A percentile compares a stretch with the other conserved stretches of the same genome.
Conservation (phyloP, 1,140 invertebrate species). For the Hestina assimilis region DNA sequence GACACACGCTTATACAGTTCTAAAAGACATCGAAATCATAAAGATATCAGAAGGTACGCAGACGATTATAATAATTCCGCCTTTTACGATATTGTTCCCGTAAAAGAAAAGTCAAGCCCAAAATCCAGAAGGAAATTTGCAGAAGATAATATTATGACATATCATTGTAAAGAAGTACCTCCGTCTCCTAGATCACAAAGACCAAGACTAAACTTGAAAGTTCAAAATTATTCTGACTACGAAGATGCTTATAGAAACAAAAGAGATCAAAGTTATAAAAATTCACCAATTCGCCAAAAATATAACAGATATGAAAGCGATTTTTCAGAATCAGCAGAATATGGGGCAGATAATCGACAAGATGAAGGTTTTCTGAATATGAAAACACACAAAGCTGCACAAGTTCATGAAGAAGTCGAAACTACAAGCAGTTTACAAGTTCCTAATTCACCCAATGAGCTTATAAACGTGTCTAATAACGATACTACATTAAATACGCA, state of each 20-base stretch:
- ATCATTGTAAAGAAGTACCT: constrained; percentile 59
- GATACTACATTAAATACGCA: constrained; percentile 48
- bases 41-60: constrained; percentile 24
- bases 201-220: constrained; percentile 58
- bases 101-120: constrained; percentile 66
- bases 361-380: neutral
- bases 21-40: constrained; percentile 34
- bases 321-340: constrained; percentile 8
- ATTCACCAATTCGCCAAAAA: neutral
- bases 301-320: constrained; percentile 15
- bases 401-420: constrained; percentile 23
- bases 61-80: constrained; percentile 56
- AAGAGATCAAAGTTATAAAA: constrained; percentile 15
- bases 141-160: constrained; percentile 38
- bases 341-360: constrained; percentile 6
- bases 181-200: constrained; percentile 61
- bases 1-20: constrained; percentile 58
- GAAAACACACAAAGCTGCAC: constrained; percentile 10
- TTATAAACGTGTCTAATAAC: constrained; percentile 28
- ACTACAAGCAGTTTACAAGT: constrained; percentile 29
- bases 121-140: constrained; percentile 56
- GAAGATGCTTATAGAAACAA: constrained; percentile 34
- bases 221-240: constrained; percentile 46
- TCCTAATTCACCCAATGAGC: constrained; percentile 28
- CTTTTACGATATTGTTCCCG: constrained; percentile 60